Conservation (phyloP, 2,888 invertebrate genomes). For the Synanthedon tipuliformis region DNA sequence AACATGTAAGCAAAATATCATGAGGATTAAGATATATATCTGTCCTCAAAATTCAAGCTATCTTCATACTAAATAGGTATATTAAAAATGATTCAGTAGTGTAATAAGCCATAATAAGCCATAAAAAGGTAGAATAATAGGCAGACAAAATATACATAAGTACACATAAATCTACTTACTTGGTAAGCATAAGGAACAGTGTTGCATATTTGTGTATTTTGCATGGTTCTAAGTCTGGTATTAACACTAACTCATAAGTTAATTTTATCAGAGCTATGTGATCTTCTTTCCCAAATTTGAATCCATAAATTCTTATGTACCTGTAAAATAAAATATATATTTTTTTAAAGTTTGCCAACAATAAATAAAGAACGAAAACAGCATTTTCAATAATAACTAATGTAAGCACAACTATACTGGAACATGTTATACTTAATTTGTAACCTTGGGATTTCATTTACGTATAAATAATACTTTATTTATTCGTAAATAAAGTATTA, state of each 20-base stretch:
- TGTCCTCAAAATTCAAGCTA: too few relatives aligned
- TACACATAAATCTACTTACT: constrained; percentile 70
- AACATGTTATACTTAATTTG: too few relatives aligned
- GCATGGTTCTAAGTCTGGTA: constrained; percentile 81
- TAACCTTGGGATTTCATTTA: too few relatives aligned
- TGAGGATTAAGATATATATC: too few relatives aligned
- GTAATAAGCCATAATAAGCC: too few relatives aligned
- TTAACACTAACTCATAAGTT: constrained; percentile 79
- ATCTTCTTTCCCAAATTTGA: constrained; percentile 91
- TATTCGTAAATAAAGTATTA: too few relatives aligned
- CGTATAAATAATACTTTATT: too few relatives aligned
- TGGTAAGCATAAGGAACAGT: constrained; percentile 76
- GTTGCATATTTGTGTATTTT: constrained; percentile 78
- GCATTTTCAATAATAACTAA: background rate
- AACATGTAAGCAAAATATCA: too few relatives aligned
- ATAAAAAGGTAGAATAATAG: too few relatives aligned
- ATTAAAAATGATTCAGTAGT: too few relatives aligned
- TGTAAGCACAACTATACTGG: background rate
- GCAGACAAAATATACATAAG: too few relatives aligned
- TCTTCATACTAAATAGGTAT: too few relatives aligned
- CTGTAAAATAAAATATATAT: constrained; percentile 58
- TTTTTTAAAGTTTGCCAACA: background rate
- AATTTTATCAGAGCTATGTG: constrained; percentile 85
- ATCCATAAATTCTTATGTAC: constrained; percentile 85
- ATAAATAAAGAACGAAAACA: background rate